These are phyloP conservation scores for Formicarius rufipectus DNA, from an alignment of 2,113 vertebrate species.

Conservation along the genomic window DNA sequence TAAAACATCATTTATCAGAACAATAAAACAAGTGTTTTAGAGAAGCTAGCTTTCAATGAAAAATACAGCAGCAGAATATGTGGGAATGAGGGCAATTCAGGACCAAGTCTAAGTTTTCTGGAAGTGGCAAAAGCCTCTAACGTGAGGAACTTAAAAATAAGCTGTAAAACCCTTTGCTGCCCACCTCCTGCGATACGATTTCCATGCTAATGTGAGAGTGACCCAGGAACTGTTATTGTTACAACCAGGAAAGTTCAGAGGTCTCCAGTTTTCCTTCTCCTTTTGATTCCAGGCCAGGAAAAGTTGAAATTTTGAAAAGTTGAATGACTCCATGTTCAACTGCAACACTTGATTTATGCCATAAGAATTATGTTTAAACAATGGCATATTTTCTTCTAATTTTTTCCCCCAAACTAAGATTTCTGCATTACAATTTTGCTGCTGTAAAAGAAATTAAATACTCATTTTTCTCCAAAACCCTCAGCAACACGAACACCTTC, in stretches of 20 bases:
- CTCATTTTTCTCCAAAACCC: not conserved
- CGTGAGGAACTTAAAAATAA: not conserved
- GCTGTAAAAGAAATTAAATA: not conserved
- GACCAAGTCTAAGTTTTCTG: not conserved
- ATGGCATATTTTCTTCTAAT: not conserved
- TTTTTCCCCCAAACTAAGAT: not conserved
- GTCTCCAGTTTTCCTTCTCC: not conserved
- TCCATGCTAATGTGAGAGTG: not conserved
- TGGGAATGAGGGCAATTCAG: not conserved
- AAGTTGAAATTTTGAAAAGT: not conserved
- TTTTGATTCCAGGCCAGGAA: not conserved
- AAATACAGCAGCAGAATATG: not conserved
- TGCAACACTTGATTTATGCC: not conserved
- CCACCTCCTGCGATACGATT: not conserved
- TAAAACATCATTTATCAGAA: not conserved
- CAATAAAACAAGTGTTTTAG: not conserved
- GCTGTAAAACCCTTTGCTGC: not conserved
- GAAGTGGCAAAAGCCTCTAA: not conserved
- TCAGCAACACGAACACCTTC: fast-evolving
- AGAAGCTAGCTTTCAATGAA: not conserved
- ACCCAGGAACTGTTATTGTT: not conserved
- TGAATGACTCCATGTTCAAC: not conserved
- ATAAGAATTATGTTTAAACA: not conserved
- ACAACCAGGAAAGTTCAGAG: not conserved
- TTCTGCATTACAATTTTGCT: not conserved